phyloP scores from a whole-genome alignment of 2,797 vertebrate genomes.

The Cossypha polioptera region DNA sequence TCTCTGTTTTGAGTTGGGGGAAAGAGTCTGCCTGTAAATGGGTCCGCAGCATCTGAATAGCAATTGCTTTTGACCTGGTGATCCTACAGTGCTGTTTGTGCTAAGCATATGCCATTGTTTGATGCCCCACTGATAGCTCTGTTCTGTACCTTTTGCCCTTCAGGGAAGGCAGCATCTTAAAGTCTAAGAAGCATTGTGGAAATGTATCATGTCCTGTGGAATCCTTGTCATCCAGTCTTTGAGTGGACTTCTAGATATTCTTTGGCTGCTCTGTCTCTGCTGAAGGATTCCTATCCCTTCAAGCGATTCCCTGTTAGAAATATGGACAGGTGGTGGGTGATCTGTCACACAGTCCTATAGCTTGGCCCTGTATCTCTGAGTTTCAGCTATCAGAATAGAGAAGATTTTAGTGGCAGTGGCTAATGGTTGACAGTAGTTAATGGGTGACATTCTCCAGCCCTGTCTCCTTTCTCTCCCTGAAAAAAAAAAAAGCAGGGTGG shows the following conservation, averaged over 20 bases:
- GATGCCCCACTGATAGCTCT: neutral
- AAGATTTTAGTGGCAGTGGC: neutral
- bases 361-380: neutral
- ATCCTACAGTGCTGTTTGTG: neutral
- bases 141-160: neutral
- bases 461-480: neutral
- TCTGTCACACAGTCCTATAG: neutral
- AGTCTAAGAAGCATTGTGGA: neutral
- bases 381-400: neutral
- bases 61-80: neutral
- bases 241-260: neutral
- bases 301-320: neutral
- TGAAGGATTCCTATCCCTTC: neutral
- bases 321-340: neutral
- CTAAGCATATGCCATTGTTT: neutral
- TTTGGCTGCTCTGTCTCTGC: neutral
- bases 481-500: neutral
- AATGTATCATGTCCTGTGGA: neutral
- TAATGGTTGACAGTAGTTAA: neutral
- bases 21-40: neutral
- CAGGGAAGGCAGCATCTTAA: neutral
- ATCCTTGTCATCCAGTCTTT: neutral
- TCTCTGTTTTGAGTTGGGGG: neutral
- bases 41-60: neutral
- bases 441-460: neutral